Conservation (phyloP, 2,113 vertebrate species). For the Pardalotus punctatus region DNA sequence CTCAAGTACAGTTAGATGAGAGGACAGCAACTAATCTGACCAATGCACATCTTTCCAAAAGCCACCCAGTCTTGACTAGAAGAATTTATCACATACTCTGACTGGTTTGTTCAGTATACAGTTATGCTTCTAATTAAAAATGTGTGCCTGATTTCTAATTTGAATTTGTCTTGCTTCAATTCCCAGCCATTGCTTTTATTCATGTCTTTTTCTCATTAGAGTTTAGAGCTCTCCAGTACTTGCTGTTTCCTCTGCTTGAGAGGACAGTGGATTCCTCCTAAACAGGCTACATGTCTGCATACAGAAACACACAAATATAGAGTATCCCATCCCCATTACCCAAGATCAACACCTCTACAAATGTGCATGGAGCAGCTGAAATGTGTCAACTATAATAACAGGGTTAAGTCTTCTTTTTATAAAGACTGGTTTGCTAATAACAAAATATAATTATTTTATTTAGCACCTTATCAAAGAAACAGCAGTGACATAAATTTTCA, state of each 20-base stretch:
- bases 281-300: rapidly evolving
- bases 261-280: not conserved
- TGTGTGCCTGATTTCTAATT: not conserved
- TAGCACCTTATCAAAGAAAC: not conserved
- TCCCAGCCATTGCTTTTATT: not conserved
- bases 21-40: not conserved
- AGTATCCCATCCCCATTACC: not conserved
- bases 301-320: not conserved
- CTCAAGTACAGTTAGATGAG: not conserved
- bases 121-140: not conserved
- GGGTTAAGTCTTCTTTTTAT: not conserved
- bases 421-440: not conserved
- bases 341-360: not conserved
- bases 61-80: not conserved
- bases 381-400: not conserved
- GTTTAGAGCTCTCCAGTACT: not conserved
- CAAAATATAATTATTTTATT: not conserved
- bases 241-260: not conserved
- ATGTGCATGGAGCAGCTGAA: not conserved
- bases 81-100: not conserved
- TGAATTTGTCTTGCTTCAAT: not conserved
- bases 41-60: rapidly evolving
- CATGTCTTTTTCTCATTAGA: not conserved
- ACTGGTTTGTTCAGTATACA: not conserved
- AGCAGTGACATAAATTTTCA: not conserved